phyloP scores from a whole-genome alignment of 2,113 vertebrate species.

The Bubo blakistoni region DNA sequence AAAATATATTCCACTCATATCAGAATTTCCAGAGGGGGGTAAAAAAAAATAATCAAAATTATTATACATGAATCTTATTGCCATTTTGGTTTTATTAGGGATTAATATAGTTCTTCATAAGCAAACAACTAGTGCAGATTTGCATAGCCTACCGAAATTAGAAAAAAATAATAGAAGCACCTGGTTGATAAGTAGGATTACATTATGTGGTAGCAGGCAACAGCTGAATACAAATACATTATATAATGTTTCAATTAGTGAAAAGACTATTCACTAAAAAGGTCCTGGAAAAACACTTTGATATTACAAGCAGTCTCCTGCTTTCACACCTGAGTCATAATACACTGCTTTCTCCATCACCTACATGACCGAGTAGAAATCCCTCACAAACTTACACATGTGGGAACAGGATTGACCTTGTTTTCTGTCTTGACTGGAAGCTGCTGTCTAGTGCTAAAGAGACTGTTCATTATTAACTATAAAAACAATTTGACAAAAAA shows the following conservation, averaged over 20 bases:
- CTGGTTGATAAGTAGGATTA: neutral
- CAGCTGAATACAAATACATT: conserved; percentile 11
- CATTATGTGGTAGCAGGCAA: neutral
- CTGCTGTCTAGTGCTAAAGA: neutral
- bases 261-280: neutral
- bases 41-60: neutral
- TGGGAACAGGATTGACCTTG: neutral
- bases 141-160: neutral
- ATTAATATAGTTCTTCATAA: neutral
- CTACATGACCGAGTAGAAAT: neutral
- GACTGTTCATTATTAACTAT: neutral
- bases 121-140: neutral
- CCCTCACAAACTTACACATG: neutral
- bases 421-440: neutral
- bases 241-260: neutral
- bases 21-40: neutral
- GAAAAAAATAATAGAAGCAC: neutral
- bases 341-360: neutral
- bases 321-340: neutral
- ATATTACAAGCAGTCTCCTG: neutral
- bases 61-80: neutral
- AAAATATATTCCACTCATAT: neutral
- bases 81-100: neutral
- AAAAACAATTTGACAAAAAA: neutral
- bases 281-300: neutral